Evolutionary conservation across 2,797 vertebrate genomes (phyloP).

Genomic region (Meriones psammophilus): DNA sequence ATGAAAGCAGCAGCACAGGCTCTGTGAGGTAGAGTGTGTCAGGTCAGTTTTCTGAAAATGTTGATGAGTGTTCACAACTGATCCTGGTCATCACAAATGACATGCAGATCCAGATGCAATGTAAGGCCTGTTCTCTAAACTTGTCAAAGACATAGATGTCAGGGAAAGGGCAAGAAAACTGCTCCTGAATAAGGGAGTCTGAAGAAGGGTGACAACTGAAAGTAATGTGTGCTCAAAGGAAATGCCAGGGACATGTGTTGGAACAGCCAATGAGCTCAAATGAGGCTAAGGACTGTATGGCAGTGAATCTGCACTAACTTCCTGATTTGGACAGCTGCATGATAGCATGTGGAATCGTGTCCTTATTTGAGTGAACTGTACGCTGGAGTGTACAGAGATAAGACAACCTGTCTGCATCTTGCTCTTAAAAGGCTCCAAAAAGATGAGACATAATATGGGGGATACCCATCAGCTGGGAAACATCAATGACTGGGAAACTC

Average conservation of each 20-base stretch:
- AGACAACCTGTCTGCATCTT: background rate
- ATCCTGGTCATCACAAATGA: background rate
- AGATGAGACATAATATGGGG: background rate
- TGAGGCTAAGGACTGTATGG: background rate
- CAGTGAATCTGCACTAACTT: background rate
- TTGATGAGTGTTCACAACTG: background rate
- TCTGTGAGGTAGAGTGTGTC: background rate
- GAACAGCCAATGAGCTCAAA: background rate
- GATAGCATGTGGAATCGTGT: background rate
- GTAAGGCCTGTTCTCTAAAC: background rate
- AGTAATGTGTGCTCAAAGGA: background rate
- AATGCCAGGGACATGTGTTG: background rate
- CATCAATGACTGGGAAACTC: background rate
- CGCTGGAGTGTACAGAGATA: background rate
- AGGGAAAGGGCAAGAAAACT: background rate
- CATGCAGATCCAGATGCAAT: background rate
- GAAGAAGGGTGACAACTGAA: background rate
- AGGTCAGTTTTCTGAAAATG: background rate
- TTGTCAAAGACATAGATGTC: background rate
- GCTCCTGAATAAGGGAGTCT: background rate
- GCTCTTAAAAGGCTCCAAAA: constrained; percentile 44
- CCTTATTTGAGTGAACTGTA: background rate
- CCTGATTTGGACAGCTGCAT: background rate
- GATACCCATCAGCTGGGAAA: background rate
- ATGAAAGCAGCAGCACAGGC: no score